A percentile compares a stretch with the other conserved stretches of the same genome.
Conservation (phyloP, 2,888 invertebrate species). For the Caenorhabditis imperialis region DNA sequence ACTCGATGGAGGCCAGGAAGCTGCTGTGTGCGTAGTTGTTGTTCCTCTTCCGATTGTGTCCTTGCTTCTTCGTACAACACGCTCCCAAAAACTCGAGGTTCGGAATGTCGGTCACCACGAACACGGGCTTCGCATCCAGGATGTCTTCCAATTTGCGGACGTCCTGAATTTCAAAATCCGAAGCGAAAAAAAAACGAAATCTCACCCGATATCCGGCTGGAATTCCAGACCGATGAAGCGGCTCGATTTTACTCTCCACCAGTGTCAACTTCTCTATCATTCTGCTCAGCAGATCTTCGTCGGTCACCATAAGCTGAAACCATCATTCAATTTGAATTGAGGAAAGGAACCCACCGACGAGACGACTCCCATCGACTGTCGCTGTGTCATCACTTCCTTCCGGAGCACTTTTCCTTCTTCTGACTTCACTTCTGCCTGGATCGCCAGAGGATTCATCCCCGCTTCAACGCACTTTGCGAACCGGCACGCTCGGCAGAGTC, state of each 20-base stretch:
- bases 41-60: too few relatives aligned
- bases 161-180: slow-evolving; percentile 9
- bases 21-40: slow-evolving; percentile 35
- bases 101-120: slow-evolving; percentile 24
- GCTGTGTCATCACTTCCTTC: slow-evolving; percentile 22
- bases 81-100: slow-evolving; percentile 17
- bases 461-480: slow-evolving; percentile 48
- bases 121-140: slow-evolving; percentile 31
- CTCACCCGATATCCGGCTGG: slow-evolving; percentile 40
- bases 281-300: slow-evolving; percentile 40
- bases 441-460: slow-evolving; percentile 46
- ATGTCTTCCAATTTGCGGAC: slow-evolving; percentile 31
- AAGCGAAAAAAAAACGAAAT: neutral
- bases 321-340: too few relatives aligned
- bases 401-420: slow-evolving; percentile 27
- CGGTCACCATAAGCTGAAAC: slow-evolving; percentile 27
- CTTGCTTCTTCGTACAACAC: too few relatives aligned
- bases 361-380: slow-evolving; percentile 30
- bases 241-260: slow-evolving; percentile 57
- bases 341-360: slow-evolving; percentile 19
- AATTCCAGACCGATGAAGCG: slow-evolving; percentile 26
- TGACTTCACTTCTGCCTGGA: slow-evolving; percentile 38
- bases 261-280: slow-evolving; percentile 54
- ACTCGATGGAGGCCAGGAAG: slow-evolving; percentile 32
- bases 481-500: slow-evolving; percentile 51